Base-by-base conservation (phyloP, 2,888 invertebrate genomes). In the Eugnorisma glareosa region DNA sequence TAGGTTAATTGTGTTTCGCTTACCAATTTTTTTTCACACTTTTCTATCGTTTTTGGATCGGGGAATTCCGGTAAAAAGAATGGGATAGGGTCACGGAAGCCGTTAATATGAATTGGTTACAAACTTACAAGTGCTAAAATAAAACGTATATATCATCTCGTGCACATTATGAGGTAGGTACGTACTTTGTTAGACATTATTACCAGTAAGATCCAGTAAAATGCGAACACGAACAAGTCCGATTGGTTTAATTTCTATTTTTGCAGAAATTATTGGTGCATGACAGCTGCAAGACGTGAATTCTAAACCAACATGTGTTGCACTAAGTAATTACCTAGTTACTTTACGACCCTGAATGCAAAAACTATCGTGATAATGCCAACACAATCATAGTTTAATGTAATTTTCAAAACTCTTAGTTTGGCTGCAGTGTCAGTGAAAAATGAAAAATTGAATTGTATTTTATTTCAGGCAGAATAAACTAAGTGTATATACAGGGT, bases 171-270 rank as follows among this genome's bases (percentile, higher is more conserved):
- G 35, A 35, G 3, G 2, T 35, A 35, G 35, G 35, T 35, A 35
- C 35, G 3, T 43, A 43, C 43, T 35, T 35, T 35, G 4, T 35
- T 35, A 35, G 35, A 35, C 4, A 3, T 45, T 70, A 73, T 70
- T 37, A 37, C 73, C 71, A 71, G 18, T 71, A 73, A 31, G 21
- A 71, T 59, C 57, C 61, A 72, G 59, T 48, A 61, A 74, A 43
- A 40, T 40, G 73, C n/a, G 45, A 28, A 40, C 43, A 73, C 48
- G 61, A 48, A n/a, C 24, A 18, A 24, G 3, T 72, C 6, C 63
- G 40, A 31, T 73, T 63, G n/a, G 37, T n/a, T 24, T 7, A 59
- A 73, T 74, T 74, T 59, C 37, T 74, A 63, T 73, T 75, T 75
- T 48, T 61, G 73, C 40, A 18, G 31, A 61, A 61, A 61, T 61